Percentiles rank a stretch among this genome's conserved stretches.
These are phyloP conservation scores for Entomyzon cyanotis DNA, from an alignment of 2,113 vertebrate species.

Conservation along the genomic window DNA sequence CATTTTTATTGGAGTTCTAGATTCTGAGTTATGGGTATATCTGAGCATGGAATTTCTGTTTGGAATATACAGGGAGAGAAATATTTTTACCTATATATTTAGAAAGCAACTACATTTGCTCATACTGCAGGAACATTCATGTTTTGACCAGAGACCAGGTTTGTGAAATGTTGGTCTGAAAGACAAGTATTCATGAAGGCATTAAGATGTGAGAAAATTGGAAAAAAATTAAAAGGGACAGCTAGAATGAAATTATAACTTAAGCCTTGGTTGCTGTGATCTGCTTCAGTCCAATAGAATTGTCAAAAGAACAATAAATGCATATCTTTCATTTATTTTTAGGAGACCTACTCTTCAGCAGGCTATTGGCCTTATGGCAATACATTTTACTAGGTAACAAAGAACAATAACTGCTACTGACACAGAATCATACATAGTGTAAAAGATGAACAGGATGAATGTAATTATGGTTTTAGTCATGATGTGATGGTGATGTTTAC, in stretches of 20 bases:
- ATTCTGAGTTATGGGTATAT: not conserved
- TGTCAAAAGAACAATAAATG: not conserved
- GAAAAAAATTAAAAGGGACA: not conserved
- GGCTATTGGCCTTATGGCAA: not conserved
- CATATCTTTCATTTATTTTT: not conserved
- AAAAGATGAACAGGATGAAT: not conserved
- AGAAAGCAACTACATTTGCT: not conserved
- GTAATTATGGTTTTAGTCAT: not conserved
- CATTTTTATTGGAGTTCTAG: not conserved
- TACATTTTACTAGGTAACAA: not conserved
- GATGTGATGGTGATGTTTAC: not conserved
- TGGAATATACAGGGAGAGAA: not conserved
- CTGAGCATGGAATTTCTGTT: not conserved
- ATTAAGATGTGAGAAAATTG: not conserved
- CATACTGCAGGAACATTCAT: not conserved
- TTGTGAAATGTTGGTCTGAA: not conserved
- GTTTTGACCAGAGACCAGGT: not conserved
- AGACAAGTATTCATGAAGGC: not conserved
- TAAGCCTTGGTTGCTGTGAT: not conserved
- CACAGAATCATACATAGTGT: not conserved
- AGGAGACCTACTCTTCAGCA: not conserved
- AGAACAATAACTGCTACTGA: not conserved
- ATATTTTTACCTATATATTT: not conserved
- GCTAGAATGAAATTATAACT: not conserved
- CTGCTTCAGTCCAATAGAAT: not conserved